Evolutionary conservation across 2,888 invertebrate genomes (phyloP).

Genomic region (Cordilura impudica): DNA sequence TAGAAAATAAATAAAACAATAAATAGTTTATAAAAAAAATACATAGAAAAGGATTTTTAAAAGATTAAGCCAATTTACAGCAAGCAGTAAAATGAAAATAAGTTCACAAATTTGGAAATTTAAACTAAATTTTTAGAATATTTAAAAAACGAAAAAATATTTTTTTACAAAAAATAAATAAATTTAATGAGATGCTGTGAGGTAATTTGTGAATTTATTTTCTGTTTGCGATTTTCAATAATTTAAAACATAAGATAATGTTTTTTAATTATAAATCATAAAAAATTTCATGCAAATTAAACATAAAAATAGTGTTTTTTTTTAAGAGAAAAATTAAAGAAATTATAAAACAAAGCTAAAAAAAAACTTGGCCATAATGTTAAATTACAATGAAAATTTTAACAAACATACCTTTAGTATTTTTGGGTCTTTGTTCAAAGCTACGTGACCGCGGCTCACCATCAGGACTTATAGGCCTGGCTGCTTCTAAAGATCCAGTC

Average conservation of each 20-base stretch:
- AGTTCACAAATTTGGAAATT: slow-evolving; percentile 47
- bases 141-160: too few relatives aligned
- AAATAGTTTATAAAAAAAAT: slow-evolving; percentile 10
- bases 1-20: slow-evolving; percentile 42
- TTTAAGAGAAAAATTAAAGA: slow-evolving; percentile 1
- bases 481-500: slow-evolving; percentile 70
- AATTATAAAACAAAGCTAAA: slow-evolving; percentile 34
- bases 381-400: slow-evolving; percentile 1
- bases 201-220: too few relatives aligned
- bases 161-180: too few relatives aligned
- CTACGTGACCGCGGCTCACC: slow-evolving; percentile 83
- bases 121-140: too few relatives aligned
- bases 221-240: too few relatives aligned
- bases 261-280: too few relatives aligned
- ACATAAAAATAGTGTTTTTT: neutral
- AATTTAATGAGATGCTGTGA: too few relatives aligned
- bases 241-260: too few relatives aligned
- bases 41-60: neutral
- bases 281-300: slow-evolving; percentile 14
- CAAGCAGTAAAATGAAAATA: neutral
- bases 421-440: slow-evolving; percentile 81
- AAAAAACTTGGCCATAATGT: slow-evolving; percentile 33
- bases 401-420: slow-evolving; percentile 70
- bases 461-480: slow-evolving; percentile 79
- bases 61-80: neutral